Base-by-base conservation (phyloP, 2,888 invertebrate genomes). In the Rhodophaea formosa region DNA sequence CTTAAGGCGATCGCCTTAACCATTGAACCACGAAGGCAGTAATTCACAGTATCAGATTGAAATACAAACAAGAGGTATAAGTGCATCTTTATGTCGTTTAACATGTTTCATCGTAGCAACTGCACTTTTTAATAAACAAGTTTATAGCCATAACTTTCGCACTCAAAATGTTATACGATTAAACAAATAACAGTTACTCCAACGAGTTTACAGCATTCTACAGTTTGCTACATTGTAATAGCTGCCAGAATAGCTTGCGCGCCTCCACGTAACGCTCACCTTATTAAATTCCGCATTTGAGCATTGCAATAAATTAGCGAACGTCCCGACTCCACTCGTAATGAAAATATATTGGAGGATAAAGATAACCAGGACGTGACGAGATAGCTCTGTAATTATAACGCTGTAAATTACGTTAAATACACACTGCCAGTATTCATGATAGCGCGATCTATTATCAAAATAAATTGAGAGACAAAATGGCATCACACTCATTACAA, bases 201-300 rank as follows among this genome's bases (percentile, higher is more conserved):
- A 17, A 8, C 35, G 16, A 49, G 32, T 32, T 49, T 15, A 49
- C 8, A 3, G 32, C 8, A 54, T 16, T 44, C 8, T 54, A 45
- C 15, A 14, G 30, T 16, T 54, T 30, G 7, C 15, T 8, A 12
- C 32, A 32, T 45, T 54, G 53, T 54, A 44, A 54, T 44, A 54
- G 44, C 53, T 44, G 3, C 30, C 30, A 44, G 30, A 54, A 54
- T 54, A 23, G 59, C 49, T 46, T 47, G 59, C 45, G 44, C 45
- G 53, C 32, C 53, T 42, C 29, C 42, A 35, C 53, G 29, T 43
- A 15, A 47, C 39, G 35, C 56, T 54, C 49, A 60, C 72, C 75
- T 80, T 80, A 82, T 82, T 82, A 83, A 82, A 84, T 84, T 84
- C 78, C 76, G 71, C 74, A 76, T 74, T 76, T 74, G 75, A 72